Evolutionary conservation across 2,113 vertebrate species (phyloP), one percentile per base, ranked within the genome.

Genomic region (Enhydra lutris): DNA sequence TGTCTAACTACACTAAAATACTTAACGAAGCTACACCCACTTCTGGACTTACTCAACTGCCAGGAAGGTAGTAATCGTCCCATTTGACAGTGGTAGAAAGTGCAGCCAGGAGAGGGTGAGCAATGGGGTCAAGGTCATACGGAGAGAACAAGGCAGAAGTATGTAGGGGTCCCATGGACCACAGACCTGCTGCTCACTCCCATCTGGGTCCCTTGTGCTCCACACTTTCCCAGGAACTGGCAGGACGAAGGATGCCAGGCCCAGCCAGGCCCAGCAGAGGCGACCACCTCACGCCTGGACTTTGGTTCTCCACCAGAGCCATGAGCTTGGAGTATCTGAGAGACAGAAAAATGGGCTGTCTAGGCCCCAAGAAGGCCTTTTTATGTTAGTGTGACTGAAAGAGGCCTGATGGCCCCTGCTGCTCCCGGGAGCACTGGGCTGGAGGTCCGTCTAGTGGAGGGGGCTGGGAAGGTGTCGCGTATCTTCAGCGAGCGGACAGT

Each of bases 1-100:
- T 9, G 29, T 81, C 47, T 78, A 78, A 78, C 76, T 61, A 36
- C 36, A 50, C 52, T 79, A 50, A 69, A 36, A 17, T 47, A 55
- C 59, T 47, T 39, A 34, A 45, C 21, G 45, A 65, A 36, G 55
- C 39, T 1, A 34, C 0, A 31, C 8, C 23, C 3, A 20, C 4
- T 45, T 52, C 21, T 45, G 36, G 59, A 26, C 52, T 34, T 26
- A 42, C 47, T 57, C n/a, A 39, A 36, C 89, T 67, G 1, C n/a
- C 3, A 86, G 69, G 29, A 12, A 45, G 29, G 63, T 31, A 67
- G 17, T 26, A 47, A 73, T 3, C 29, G 10, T 15, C 7, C 52
- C 71, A 20, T 69, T 93, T 96, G 45, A 85, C 45, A 39, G 73
- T 86, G 29, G 45, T 85, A 55, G 50, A 78, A 79, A 93, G 34